These are phyloP conservation scores for Sminthurides bifidus DNA, from an alignment of 1,140 invertebrate species.

Conservation along the genomic window DNA sequence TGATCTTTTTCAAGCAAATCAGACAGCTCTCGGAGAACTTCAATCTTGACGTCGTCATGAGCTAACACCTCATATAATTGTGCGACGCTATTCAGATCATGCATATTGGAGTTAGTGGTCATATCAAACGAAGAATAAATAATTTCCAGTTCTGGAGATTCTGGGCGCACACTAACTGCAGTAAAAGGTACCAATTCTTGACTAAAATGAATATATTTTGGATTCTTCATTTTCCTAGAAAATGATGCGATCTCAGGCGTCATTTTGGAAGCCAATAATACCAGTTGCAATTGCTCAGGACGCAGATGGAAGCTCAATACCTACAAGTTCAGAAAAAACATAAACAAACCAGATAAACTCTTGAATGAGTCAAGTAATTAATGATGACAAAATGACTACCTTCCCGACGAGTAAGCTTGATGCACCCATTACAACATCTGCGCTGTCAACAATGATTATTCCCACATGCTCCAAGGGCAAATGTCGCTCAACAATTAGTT, in stretches of 20 bases:
- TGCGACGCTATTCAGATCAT: slow-evolving; percentile 5
- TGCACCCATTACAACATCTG: too few species aligned
- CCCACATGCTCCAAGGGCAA: too few species aligned
- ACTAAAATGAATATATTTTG: background rate
- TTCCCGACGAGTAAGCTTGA: too few species aligned
- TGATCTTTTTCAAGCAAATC: slow-evolving; percentile 11
- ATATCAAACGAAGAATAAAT: background rate
- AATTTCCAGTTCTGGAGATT: background rate
- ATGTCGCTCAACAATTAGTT: too few species aligned
- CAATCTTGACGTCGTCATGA: slow-evolving; percentile 2
- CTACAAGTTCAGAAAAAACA: background rate
- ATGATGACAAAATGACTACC: background rate
- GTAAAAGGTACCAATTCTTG: slow-evolving; percentile 2
- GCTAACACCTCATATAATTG: slow-evolving; percentile 14
- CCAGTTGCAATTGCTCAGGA: background rate
- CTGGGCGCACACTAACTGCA: background rate
- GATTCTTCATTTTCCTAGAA: too few species aligned
- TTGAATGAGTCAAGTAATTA: background rate
- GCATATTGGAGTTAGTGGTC: background rate
- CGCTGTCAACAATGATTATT: too few species aligned
- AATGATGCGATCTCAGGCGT: too few species aligned
- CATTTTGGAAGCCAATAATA: too few species aligned
- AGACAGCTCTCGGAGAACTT: background rate
- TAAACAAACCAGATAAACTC: background rate
- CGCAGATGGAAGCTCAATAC: background rate